Evolutionary conservation across 1,140 invertebrate genomes (phyloP), one percentile per base, ranked within the genome.

Genomic region (Drosophila santomea): DNA sequence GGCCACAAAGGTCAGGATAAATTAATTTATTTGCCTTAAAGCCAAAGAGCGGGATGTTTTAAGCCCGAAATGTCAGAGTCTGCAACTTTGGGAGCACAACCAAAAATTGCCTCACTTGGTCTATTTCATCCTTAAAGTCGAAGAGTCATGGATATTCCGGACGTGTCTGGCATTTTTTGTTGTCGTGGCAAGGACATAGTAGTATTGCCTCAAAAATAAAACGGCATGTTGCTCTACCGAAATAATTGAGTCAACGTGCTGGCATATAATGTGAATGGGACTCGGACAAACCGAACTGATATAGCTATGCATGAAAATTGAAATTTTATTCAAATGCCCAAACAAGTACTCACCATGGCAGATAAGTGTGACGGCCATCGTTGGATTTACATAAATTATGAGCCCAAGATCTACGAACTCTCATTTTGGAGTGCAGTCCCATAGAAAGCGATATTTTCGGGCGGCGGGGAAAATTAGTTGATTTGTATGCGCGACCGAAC

Each of bases 341-440:
- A 17, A 12, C 25, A 51, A 44, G 44, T 58, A 41, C 61, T 57
- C 56, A 60, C 55, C 74, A 58, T 61, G 51, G n/a, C 32, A 69
- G 64, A 72, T 71, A 71, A 82, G 78, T 83, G 55, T 52, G 63
- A 55, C 57, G 64, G 52, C 67, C 48, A 69, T 39, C 38, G 59
- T 55, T 66, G 66, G 54, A 85, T 86, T 86, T 88, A 79, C 78
- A 86, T 86, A 82, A 88, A 86, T 86, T 86, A 86, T 82, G 82
- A 75, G 78, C 23, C 64, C 60, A 50, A 62, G 67, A 54, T 51
- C 62, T 32, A 52, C 41, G 62, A 28, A 44, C 11, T 23, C n/a
- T 23, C n/a, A 43, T 28, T 38, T 67, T 55, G 38, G 66, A 71
- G 67, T 61, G 64, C 64, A 68, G 39, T 54, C 43, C 43, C 48